Base-by-base conservation (phyloP, 2,888 invertebrate genomes). In the Nomada hirtipes region DNA sequence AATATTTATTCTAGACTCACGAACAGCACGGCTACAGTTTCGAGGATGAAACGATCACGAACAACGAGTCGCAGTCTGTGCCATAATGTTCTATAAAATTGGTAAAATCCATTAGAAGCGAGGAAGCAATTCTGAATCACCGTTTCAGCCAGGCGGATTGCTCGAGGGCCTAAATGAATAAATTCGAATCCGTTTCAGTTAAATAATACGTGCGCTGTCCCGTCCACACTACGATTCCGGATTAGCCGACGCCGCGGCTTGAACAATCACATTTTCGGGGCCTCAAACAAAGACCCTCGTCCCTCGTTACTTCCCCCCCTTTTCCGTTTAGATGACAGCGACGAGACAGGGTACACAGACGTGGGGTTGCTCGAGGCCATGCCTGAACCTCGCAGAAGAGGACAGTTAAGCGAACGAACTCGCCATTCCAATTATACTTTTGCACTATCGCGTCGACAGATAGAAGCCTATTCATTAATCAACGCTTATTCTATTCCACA, bases 211-310 rank as follows among this genome's bases (percentile, higher is more conserved):
- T 29, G 59, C 42, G 15, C 42, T n/a, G 75, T 52, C 36, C 70
- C 15, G 50, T 70, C 60, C 57, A 42, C 53, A 59, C 63, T n/a
- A 64, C 65, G 57, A 74, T 50, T 75, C 63, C 60, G 78, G 85
- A 85, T 85, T 85, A 84, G 84, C 78, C 72, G 69, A 50, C 64
- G 81, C n/a, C 77, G 50, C 71, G 75, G 76, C 79, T 74, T 75
- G 76, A 82, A 82, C 82, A 85, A 84, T 85, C 79, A 70, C 84
- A 84, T 85, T 85, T 85, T 85, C 79, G 82, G 79, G 75, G 82
- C 70, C 82, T 77, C 84, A 52, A 85, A 85, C 83, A 80, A 83
- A 85, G 77, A 42, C 69, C 61, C 74, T 50, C 65, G 71, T 79
- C 78, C 79, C 82, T 83, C 76, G 82, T 84, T 82, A 82, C 76